Percentiles rank a stretch among this genome's conserved stretches.
These are phyloP conservation scores for Oryctolagus cuniculus DNA, from an alignment of 2,113 vertebrate genomes.

Conservation along the genomic window mOryCun1.1 NC_091438.1:143392501-143393000, in stretches of 20 bases:
- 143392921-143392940: not conserved
- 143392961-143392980: not conserved
- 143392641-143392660: not conserved
- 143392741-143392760: not conserved
- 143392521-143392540: no score
- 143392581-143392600: not conserved
- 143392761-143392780: not conserved
- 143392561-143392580: not conserved
- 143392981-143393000: not conserved
- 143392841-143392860: no score
- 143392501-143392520: no score
- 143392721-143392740: not conserved
- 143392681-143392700: not conserved
- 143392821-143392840: not conserved
- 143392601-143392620: conserved; percentile 9
- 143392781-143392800: not conserved
- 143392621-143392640: not conserved
- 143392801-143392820: not conserved
- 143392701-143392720: not conserved
- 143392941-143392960: not conserved
- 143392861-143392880: not conserved
- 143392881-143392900: not conserved
- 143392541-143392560: not conserved
- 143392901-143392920: not conserved
- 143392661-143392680: not conserved